Conservation (phyloP, 1,140 invertebrate species). For the Meloidogyne chitwoodi region DNA sequence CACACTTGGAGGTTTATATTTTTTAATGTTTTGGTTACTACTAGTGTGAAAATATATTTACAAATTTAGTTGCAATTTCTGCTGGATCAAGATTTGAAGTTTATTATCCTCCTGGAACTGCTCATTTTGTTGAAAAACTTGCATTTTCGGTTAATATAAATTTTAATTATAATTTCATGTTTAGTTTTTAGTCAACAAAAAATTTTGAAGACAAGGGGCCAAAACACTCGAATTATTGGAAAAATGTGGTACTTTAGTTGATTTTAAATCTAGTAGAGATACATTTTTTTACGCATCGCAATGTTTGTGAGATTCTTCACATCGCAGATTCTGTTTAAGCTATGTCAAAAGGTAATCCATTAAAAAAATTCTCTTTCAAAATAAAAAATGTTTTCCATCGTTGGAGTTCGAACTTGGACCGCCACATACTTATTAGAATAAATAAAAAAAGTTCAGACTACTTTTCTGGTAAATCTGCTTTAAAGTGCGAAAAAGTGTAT, state of each 20-base stretch:
- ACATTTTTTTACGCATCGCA: constrained; percentile 91
- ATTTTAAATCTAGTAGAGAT: constrained; percentile 89
- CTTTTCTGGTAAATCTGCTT: too few species aligned
- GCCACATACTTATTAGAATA: too few species aligned
- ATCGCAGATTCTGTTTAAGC: constrained; percentile 83
- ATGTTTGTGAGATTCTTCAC: constrained; percentile 77
- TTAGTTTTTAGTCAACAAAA: constrained; percentile 22
- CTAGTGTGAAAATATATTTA: constrained; percentile 10
- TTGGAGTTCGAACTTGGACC: too few species aligned
- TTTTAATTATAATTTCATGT: constrained; percentile 8
- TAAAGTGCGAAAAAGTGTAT: too few species aligned
- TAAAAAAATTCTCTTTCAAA: too few species aligned
- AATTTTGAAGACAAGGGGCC: constrained; percentile 3
- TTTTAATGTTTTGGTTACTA: neutral
- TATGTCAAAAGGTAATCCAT: too few species aligned
- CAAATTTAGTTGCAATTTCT: constrained; percentile 79
- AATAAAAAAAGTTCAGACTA: too few species aligned
- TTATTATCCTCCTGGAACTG: constrained; percentile 84
- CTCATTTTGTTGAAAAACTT: constrained; percentile 95
- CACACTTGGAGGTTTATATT: constrained; percentile 77
- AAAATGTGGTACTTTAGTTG: constrained; percentile 91
- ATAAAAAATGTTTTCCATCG: too few species aligned
- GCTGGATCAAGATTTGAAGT: constrained; percentile 93
- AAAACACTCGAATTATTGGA: constrained; percentile 79
- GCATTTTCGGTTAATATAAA: constrained; percentile 71